Percentiles rank a stretch among this genome's conserved stretches.
phyloP scores from a whole-genome alignment of 2,113 vertebrate species.

The Amphiprion ocellaris region DNA sequence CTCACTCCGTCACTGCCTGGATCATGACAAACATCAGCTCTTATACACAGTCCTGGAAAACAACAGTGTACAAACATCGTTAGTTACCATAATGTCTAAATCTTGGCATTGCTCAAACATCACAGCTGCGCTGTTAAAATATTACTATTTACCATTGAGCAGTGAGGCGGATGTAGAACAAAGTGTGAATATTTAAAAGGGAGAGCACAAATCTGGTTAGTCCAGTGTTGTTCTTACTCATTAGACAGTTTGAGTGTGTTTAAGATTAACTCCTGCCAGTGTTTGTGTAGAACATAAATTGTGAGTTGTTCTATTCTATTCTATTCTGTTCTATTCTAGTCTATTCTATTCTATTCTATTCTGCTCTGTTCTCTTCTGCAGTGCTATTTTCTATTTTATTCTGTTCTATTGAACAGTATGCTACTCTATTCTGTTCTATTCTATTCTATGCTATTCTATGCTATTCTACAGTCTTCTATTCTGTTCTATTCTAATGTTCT shows the following conservation, averaged over 20 bases:
- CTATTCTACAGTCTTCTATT: neutral
- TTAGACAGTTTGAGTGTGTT: neutral
- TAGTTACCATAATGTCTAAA: neutral
- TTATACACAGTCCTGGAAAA: constrained; percentile 23
- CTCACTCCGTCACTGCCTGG: constrained; percentile 39
- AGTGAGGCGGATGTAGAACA: neutral
- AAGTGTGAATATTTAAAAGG: constrained; percentile 25
- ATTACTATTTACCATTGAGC: neutral
- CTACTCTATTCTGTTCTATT: too few relatives aligned
- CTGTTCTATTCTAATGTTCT: too few relatives aligned
- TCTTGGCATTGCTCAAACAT: constrained; percentile 20
- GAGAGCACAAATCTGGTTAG: neutral
- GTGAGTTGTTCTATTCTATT: too few relatives aligned
- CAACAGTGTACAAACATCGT: constrained; percentile 23
- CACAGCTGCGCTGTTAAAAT: constrained; percentile 12
- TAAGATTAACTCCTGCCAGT: neutral
- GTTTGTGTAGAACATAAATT: too few relatives aligned
- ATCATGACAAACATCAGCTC: constrained; percentile 29
- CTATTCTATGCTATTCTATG: neutral
- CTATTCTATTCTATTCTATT: too few relatives aligned
- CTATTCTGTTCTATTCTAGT: too few relatives aligned
- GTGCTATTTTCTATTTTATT: too few relatives aligned
- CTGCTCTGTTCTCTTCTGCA: too few relatives aligned
- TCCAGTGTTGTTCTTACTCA: neutral
- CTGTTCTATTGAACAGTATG: too few relatives aligned